Conservation (phyloP, 37 sponge, comb jelly and placozoan genomes). For the Oscarella lobularis region DNA sequence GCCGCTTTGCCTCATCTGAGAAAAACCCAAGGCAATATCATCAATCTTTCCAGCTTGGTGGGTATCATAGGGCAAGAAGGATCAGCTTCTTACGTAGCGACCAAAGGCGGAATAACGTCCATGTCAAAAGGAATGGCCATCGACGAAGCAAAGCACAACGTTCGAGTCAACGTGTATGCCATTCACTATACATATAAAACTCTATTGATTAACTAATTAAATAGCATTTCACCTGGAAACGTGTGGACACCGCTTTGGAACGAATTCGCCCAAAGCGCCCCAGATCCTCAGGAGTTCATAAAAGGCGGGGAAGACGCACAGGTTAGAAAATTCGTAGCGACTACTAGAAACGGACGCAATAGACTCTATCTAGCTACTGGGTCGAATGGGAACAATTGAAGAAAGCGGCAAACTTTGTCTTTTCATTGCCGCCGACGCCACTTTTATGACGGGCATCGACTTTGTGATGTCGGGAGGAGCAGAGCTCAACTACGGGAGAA, state of each 20-base stretch:
- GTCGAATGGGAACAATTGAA: conserved; percentile 5
- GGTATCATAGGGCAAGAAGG: background rate
- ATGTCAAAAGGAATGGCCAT: conserved; percentile 6
- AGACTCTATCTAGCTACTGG: background rate
- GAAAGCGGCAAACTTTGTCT: conserved; percentile 7
- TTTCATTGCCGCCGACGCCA: conserved; percentile 4
- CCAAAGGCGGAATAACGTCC: conserved; percentile 2
- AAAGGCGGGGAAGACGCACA: conserved; percentile 7
- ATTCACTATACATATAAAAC: background rate
- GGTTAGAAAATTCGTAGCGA: background rate
- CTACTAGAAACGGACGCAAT: background rate
- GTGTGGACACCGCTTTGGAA: conserved; percentile 7
- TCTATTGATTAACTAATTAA: background rate
- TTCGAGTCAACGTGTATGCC: background rate
- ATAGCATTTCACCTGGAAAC: conserved; percentile 4
- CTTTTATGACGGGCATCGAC: conserved; percentile 4
- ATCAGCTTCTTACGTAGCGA: conserved; percentile 1
- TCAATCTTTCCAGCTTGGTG: background rate
- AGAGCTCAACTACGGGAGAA: conserved; percentile 9
- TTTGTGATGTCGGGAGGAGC: conserved; percentile 6
- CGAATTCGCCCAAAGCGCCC: background rate
- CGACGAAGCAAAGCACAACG: conserved; percentile 3
- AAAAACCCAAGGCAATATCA: conserved; percentile 3
- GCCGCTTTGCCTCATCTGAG: background rate
- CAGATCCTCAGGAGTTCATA: background rate